Evolutionary conservation across 2,888 invertebrate species (phyloP).

Genomic region (Drosophila tanythrix): DNA sequence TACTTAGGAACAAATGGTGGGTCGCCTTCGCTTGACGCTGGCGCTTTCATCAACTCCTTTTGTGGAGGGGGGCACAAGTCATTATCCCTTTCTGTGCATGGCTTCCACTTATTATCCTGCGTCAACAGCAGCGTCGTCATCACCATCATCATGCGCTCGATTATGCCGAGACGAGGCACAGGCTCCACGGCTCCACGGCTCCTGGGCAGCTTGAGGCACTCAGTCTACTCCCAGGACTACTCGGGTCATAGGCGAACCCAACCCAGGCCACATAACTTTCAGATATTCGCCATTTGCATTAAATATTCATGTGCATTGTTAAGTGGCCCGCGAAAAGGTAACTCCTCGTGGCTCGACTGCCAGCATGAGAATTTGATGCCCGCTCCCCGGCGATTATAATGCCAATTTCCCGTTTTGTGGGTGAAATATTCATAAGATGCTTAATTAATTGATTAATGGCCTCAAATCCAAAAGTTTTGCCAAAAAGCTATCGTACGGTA

Average conservation of each 20-base stretch:
- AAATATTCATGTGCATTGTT: constrained; percentile 74
- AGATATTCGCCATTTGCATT: constrained; percentile 58
- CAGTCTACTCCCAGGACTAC: constrained; percentile 13
- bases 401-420: constrained; percentile 51
- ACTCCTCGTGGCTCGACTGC: constrained; percentile 32
- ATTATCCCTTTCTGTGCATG: constrained; percentile 67
- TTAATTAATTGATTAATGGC: constrained; percentile 82
- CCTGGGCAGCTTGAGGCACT: constrained; percentile 8
- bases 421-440: constrained; percentile 78
- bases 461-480: constrained; percentile 65
- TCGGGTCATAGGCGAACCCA: constrained; percentile 15
- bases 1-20: constrained; percentile 52
- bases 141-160: constrained; percentile 64
- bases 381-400: constrained; percentile 54
- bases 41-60: constrained; percentile 55
- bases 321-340: constrained; percentile 61
- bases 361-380: constrained; percentile 1
- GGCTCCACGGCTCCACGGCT: constrained; percentile 8
- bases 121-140: constrained; percentile 64
- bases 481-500: constrained; percentile 61
- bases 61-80: constrained; percentile 37
- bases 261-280: constrained; percentile 53
- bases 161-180: constrained; percentile 51
- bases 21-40: constrained; percentile 13
- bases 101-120: constrained; percentile 67